Evolutionary conservation across 2,113 vertebrate genomes (phyloP), one percentile per base, ranked within the genome.

Genomic region (Vimba vimba): DNA sequence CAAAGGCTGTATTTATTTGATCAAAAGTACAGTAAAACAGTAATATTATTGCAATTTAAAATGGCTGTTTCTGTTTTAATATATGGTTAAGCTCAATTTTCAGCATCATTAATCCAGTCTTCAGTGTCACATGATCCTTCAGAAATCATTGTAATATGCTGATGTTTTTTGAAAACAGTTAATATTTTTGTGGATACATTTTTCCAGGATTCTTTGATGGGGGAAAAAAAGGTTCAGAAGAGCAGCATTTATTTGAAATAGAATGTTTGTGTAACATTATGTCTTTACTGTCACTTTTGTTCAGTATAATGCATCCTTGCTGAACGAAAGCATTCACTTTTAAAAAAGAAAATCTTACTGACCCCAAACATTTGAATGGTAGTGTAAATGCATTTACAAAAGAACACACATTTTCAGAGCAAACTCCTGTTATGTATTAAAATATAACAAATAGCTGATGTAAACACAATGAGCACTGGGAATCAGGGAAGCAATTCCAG

Each of bases 401-500:
- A 25, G 2, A 13, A 74, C 19, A 57, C 19, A 55, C 5, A 74
- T 47, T 8, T 25, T 50, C 39, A 75, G 1, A 12, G 36, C 21
- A 73, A 71, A 6, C 9, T 23, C 71, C n/a, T 25, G 23, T 81
- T 81, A 47, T 81, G n/a, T 75, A 84, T 77, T 62, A 19, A 59
- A 25, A 76, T 68, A 57, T 47, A 83, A 68, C 77, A 76, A 76
- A 33, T 62, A 47, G 3, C 23, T 6, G 6, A 55, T 43, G 43
- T 36, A 66, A 74, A 59, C 45, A 84, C 55, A 74, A 39, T n/a
- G 12, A 55, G 25, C 21, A 19, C 39, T 84, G 36, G 66, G 33
- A 82, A 76, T 25, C 21, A 7, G 11, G 0, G 64, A 76, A 87
- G 76, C 7, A 36, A 36, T 39, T 69, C 83, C 77, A 87, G 68